These are phyloP conservation scores for Podarcis muralis DNA, from an alignment of 2,113 vertebrate genomes.

Conservation along the genomic window DNA sequence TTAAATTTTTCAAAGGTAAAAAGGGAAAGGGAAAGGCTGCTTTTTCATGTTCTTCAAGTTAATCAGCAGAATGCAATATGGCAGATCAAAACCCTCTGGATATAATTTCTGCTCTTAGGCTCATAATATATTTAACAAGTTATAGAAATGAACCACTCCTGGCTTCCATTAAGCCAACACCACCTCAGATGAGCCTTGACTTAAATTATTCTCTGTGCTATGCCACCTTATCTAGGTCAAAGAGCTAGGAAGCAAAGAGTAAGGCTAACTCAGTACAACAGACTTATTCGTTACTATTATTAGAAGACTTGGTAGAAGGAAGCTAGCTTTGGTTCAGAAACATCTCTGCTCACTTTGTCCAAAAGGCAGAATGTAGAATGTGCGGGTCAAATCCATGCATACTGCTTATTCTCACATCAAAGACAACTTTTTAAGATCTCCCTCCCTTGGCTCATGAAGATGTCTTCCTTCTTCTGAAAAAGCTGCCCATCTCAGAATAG, in stretches of 20 bases:
- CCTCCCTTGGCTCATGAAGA: neutral
- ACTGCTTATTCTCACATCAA: neutral
- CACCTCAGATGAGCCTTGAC: neutral
- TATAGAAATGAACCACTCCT: neutral
- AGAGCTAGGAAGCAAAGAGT: neutral
- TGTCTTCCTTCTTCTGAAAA: too few relatives aligned
- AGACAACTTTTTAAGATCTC: neutral
- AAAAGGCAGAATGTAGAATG: neutral
- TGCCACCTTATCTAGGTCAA: neutral
- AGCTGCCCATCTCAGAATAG: too few relatives aligned
- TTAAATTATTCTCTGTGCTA: neutral
- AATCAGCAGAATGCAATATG: neutral
- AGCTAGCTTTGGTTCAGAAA: neutral
- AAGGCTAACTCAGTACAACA: neutral
- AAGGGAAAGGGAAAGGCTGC: neutral
- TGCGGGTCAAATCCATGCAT: neutral
- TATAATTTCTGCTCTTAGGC: neutral
- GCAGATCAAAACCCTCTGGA: neutral
- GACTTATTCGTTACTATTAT: neutral
- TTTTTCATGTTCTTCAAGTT: constrained; percentile 1
- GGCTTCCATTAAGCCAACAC: neutral
- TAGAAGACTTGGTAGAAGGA: neutral
- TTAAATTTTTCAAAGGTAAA: neutral
- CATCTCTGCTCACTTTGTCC: neutral
- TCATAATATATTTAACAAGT: neutral